Evolutionary conservation across 2,888 invertebrate genomes (phyloP), one percentile per base, ranked within the genome.

Genomic region (Sericinus montela): DNA sequence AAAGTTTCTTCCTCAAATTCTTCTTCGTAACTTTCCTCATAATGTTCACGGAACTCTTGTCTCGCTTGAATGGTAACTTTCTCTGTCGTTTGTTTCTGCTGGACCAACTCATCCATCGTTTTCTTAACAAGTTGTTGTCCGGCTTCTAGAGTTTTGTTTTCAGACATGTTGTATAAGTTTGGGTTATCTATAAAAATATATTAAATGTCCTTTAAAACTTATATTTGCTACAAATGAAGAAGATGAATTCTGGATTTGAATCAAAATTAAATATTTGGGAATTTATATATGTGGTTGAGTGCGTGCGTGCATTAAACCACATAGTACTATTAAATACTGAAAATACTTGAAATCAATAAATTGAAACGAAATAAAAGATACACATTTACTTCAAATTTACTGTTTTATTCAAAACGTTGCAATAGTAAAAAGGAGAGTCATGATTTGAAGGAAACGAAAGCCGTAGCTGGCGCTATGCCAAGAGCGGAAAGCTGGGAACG

Each of bases 1-100:
- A 80, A 82, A 11, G 87, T 89, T 59, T 89, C 87, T 45, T 89
- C 89, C 53, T 89, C 81, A 37, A 86, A 87, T 53, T 87, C 89
- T 55, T 89, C 89, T 50, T 89, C 89, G 55, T 88, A 89, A 58
- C 87, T 87, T 56, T 87, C 82, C 52, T 82, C 73, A 59, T 76
- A 89, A 2, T 76, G 75, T 63, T 89, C 89, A 9, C 83, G 75
- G 64, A 89, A 89, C 56, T 89, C 89, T 55, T 89, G 89, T 61
- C 86, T 75, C 0, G 89, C 89, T 60, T 89, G 81, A 51, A 89
- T 89, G 42, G 78, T 66, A 1, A 89, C 75, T 51, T 71, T 80
- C 57, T 88, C 83, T 23, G 80, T 80, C 1, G 80, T 82, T 54
- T 85, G 78, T 55, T 60, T 81, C 49, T 81, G 76, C 62, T 87